phyloP scores from a whole-genome alignment of 2,888 invertebrate species.

The Drosophila putrida region DNA sequence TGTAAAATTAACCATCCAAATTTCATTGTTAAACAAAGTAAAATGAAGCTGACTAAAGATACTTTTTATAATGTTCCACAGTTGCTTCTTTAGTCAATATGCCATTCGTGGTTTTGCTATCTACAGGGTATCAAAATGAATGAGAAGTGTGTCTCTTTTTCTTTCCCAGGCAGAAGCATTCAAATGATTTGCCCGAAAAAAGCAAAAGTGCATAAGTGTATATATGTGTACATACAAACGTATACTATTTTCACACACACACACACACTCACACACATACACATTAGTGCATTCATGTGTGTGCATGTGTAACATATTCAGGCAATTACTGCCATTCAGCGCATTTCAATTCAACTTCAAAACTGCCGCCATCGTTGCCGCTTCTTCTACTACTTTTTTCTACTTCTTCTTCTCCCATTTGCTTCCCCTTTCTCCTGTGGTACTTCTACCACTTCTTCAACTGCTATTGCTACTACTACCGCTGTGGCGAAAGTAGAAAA shows the following conservation, averaged over 20 bases:
- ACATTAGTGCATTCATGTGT: constrained; percentile 69
- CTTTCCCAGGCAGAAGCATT: constrained; percentile 56
- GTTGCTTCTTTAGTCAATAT: background rate
- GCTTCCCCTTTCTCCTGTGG: background rate
- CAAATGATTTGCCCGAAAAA: constrained; percentile 71
- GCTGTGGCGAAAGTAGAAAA: constrained; percentile 65
- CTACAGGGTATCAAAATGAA: constrained; percentile 38
- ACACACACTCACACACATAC: constrained; percentile 14
- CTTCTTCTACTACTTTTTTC: constrained; percentile 1
- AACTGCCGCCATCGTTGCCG: constrained; percentile 56
- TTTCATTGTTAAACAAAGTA: too few relatives aligned
- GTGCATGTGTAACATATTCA: constrained; percentile 78
- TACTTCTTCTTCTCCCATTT: background rate
- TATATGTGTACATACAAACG: constrained; percentile 11
- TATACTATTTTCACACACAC: background rate
- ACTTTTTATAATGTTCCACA: too few relatives aligned
- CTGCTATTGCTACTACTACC: constrained; percentile 21
- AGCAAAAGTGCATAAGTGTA: constrained; percentile 34
- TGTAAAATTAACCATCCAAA: too few relatives aligned
- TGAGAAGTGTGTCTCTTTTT: constrained; percentile 65
- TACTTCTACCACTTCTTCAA: constrained; percentile 1
- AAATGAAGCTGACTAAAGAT: too few relatives aligned
- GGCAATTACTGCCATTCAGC: constrained; percentile 79
- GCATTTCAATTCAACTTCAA: constrained; percentile 80
- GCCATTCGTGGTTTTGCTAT: background rate